These are phyloP conservation scores for Nothocercus nigrocapillus DNA, from an alignment of 2,113 vertebrate genomes.

Conservation along the genomic window DNA sequence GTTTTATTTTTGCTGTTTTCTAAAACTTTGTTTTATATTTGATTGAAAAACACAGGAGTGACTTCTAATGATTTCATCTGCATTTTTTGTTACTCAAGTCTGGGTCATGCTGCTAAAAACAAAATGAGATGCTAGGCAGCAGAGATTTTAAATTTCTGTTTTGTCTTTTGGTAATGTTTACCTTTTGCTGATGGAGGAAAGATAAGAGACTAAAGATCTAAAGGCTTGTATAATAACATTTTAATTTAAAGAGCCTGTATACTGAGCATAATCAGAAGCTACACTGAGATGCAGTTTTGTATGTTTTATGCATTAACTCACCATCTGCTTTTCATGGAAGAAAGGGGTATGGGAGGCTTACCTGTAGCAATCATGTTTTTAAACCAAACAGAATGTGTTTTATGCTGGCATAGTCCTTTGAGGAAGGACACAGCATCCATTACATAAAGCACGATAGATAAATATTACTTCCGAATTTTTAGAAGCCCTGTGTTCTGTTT, in stretches of 20 bases:
- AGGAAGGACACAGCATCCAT: background rate
- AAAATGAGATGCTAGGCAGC: background rate
- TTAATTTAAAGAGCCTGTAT: slow-evolving; percentile 13
- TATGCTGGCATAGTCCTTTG: background rate
- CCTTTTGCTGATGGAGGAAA: background rate
- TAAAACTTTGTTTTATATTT: background rate
- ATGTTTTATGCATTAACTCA: background rate
- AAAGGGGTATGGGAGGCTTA: background rate
- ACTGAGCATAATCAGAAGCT: background rate
- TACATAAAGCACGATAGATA: background rate
- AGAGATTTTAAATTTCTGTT: background rate
- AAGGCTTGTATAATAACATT: background rate
- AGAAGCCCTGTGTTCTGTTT: background rate
- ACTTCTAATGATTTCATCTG: background rate
- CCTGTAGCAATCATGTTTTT: background rate
- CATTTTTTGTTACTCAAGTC: background rate
- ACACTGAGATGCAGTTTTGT: background rate
- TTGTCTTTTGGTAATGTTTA: background rate
- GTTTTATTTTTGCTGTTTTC: background rate
- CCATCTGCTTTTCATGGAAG: background rate
- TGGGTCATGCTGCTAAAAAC: background rate
- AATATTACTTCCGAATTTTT: background rate
- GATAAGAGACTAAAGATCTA: background rate
- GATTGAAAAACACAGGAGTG: background rate
- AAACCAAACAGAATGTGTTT: slow-evolving; percentile 4